phyloP scores from a whole-genome alignment of 2,113 vertebrate genomes.

The Pardalotus punctatus region DNA sequence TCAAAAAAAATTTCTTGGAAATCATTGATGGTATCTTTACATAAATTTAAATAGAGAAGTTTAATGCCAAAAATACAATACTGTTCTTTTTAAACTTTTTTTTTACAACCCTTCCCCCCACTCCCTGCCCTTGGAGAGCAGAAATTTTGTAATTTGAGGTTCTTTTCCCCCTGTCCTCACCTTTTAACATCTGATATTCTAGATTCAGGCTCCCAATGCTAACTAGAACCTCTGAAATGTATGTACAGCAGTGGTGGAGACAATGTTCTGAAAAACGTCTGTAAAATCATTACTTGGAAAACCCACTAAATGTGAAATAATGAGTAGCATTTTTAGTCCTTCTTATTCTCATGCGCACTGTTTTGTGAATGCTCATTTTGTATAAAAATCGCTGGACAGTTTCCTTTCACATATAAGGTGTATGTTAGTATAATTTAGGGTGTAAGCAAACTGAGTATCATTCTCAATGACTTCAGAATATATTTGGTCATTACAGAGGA shows the following conservation, averaged over 20 bases:
- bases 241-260: not conserved
- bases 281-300: not conserved
- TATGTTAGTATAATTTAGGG: not conserved
- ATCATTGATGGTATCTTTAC: constrained; percentile 70
- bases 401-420: not conserved
- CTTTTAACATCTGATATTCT: not conserved
- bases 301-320: not conserved
- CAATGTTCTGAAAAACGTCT: not conserved
- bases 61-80: constrained; percentile 46
- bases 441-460: not conserved
- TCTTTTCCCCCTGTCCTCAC: not conserved
- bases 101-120: not conserved
- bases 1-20: constrained; percentile 90
- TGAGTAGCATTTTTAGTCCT: not conserved
- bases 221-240: not conserved
- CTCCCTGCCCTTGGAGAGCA: not conserved
- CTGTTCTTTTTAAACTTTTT: not conserved
- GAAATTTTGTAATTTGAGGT: not conserved
- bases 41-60: constrained; percentile 71
- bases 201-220: not conserved
- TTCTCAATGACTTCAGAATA: not conserved
- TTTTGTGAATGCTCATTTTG: not conserved
- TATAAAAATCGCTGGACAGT: not conserved
- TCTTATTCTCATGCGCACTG: not conserved
- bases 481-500: not conserved